phyloP scores from a whole-genome alignment of 1,140 invertebrate genomes.

The Wiebesia pumilae region DNA sequence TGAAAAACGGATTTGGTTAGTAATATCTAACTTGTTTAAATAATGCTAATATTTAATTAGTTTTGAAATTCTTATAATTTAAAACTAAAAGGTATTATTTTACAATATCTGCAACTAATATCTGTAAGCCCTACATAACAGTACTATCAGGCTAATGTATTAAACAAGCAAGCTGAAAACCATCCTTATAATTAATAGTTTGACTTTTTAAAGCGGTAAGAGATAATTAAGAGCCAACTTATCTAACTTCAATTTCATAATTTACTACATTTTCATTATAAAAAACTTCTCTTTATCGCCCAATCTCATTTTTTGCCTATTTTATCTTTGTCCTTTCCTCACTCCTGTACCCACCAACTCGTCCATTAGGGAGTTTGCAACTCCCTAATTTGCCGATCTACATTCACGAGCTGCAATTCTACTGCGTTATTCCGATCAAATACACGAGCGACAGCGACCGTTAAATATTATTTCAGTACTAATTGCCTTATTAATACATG shows the following conservation, averaged over 20 bases:
- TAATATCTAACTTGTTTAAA: too few species aligned
- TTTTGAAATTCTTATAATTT: too few species aligned
- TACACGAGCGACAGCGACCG: background rate
- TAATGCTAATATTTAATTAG: too few species aligned
- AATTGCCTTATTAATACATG: constrained; percentile 70
- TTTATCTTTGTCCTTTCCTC: background rate
- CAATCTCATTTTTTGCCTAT: background rate
- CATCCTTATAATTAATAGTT: background rate
- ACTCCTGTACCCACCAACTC: background rate
- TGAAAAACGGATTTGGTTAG: too few species aligned
- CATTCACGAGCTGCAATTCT: background rate
- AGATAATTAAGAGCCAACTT: background rate
- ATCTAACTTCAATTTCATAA: background rate
- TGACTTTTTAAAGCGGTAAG: background rate
- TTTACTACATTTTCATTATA: background rate
- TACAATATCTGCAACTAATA: too few species aligned
- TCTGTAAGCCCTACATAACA: background rate
- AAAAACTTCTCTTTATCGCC: background rate
- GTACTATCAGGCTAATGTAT: background rate
- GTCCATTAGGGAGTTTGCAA: background rate
- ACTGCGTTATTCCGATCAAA: background rate
- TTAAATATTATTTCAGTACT: constrained; percentile 64
- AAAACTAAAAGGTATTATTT: too few species aligned
- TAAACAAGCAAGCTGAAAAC: background rate
- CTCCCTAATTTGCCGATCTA: background rate